These are phyloP conservation scores for human DNA, from an alignment of 2,113 vertebrate genomes.

Conservation along the genomic window DNA sequence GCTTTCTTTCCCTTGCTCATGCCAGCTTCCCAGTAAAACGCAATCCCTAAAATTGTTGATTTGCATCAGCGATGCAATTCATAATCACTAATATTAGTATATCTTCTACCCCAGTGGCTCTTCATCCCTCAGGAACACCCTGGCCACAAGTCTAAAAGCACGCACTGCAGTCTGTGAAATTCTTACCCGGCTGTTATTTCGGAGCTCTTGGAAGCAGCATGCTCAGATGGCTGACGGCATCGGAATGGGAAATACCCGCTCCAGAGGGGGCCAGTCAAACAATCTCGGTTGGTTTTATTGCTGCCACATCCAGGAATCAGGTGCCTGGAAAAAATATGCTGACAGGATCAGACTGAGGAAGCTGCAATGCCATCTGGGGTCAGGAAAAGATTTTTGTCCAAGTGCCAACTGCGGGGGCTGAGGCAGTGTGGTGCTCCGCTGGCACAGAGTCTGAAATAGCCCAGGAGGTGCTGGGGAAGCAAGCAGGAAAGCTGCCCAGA, in stretches of 20 bases:
- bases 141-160: not conserved
- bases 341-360: slow-evolving; percentile 47
- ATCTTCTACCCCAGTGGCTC: not conserved
- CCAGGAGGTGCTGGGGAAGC: not conserved
- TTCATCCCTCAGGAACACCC: not conserved
- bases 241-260: slow-evolving; percentile 57
- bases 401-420: slow-evolving; percentile 29
- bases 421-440: rapidly evolving
- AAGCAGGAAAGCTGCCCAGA: not conserved
- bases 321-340: slow-evolving; percentile 61
- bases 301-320: slow-evolving; percentile 69
- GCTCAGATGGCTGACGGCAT: not conserved
- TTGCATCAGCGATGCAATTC: not conserved
- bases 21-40: not conserved
- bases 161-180: not conserved
- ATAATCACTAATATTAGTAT: not conserved
- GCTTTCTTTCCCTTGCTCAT: not conserved
- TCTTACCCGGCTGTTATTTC: not conserved
- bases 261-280: not conserved
- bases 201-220: not conserved
- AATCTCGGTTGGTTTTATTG: not conserved
- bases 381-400: slow-evolving; percentile 59
- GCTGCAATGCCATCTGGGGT: slow-evolving; percentile 72
- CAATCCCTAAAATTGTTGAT: not conserved
- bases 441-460: not conserved